A percentile compares a stretch with the other conserved stretches of the same genome.
These are phyloP conservation scores for Hofmannophila pseudospretella DNA, from an alignment of 2,888 invertebrate genomes.

Conservation along the genomic window DNA sequence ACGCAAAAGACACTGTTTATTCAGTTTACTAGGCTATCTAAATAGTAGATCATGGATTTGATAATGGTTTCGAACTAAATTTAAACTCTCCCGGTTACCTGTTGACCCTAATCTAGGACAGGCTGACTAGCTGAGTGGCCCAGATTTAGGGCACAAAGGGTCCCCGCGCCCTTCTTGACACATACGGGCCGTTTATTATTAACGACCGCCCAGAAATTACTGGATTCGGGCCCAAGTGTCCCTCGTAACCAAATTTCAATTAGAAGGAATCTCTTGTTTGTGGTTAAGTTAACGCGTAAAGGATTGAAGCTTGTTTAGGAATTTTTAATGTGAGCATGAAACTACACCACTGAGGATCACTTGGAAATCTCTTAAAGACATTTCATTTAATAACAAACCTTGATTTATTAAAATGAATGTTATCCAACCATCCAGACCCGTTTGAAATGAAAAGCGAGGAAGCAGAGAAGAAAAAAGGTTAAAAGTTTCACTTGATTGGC, in stretches of 20 bases:
- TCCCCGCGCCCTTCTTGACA: constrained; percentile 24
- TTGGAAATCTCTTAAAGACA: too few species aligned
- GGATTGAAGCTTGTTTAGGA: neutral
- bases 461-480: too few species aligned
- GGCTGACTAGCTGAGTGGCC: constrained; percentile 23
- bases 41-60: too few species aligned
- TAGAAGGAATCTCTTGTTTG: constrained; percentile 23
- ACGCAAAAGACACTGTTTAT: too few species aligned
- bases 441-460: too few species aligned
- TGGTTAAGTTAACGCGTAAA: constrained; percentile 8
- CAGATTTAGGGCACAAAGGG: constrained; percentile 28
- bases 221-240: constrained; percentile 21
- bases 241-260: constrained; percentile 19
- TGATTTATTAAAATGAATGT: too few species aligned
- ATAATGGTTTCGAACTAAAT: constrained; percentile 10
- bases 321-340: too few species aligned
- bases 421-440: too few species aligned
- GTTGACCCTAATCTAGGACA: constrained; percentile 34
- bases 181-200: constrained; percentile 35
- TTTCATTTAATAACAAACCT: too few species aligned
- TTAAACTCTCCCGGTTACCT: constrained; percentile 19
- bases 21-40: too few species aligned
- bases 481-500: too few species aligned
- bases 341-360: too few species aligned
- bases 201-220: constrained; percentile 27